phyloP scores from a whole-genome alignment of 2,888 invertebrate genomes.

The Cyrtodaria siliqua region DNA sequence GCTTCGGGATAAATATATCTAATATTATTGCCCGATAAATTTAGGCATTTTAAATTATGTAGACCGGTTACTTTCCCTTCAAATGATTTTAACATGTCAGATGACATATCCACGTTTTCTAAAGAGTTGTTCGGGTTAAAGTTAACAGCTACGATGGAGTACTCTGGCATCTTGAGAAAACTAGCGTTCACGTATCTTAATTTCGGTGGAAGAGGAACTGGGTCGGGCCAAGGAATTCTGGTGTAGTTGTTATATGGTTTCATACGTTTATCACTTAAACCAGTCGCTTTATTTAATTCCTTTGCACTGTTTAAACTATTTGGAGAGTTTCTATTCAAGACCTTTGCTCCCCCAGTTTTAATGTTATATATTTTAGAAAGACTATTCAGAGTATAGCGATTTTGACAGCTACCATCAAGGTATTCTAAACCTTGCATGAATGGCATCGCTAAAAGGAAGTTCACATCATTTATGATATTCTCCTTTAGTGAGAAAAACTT shows the following conservation, averaged over 20 bases:
- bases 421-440: background rate
- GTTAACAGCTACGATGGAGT: conserved; percentile 10
- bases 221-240: background rate
- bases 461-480: conserved; percentile 4
- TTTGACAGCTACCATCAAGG: conserved; percentile 17
- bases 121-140: conserved; percentile 26
- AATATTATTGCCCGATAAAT: conserved; percentile 26
- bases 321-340: background rate
- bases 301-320: background rate
- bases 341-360: background rate
- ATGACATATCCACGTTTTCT: conserved; percentile 24
- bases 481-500: conserved; percentile 1
- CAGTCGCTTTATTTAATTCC: background rate
- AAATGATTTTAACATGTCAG: conserved; percentile 9
- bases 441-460: conserved; percentile 1
- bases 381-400: background rate
- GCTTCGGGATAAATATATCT: conserved; percentile 9
- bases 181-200: conserved; percentile 21
- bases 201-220: conserved; percentile 15
- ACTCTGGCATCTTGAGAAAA: conserved; percentile 13
- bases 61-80: conserved; percentile 31
- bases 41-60: conserved; percentile 8
- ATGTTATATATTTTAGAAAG: too few relatives aligned
- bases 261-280: background rate
- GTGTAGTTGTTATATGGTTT: background rate